Evolutionary conservation across 2,888 invertebrate genomes (phyloP), one percentile per base, ranked within the genome.

Genomic region (Acanthosoma haemorrhoidale): DNA sequence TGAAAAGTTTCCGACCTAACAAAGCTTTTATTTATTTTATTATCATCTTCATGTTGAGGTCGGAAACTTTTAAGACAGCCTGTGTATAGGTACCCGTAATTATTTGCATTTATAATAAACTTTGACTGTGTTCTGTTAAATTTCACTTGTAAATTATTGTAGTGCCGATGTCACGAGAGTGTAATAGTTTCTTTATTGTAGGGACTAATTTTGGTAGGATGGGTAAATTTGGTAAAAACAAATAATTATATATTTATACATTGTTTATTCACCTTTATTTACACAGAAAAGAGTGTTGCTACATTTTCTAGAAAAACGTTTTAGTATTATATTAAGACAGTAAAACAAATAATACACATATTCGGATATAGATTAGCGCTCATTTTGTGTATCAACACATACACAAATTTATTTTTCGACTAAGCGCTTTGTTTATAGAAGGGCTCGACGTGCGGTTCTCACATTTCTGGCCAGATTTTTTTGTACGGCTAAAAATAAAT

Each of bases 231-330:
- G 25, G n/a, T 51, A 51, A 51, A 51, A 8, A 51, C 25, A 25
- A 51, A 29, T 25, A 51, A 51, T 51, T 39, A 43, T 32, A 63
- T 66, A 61, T 69, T 34, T 70, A 72, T 72, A 73, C 72, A 73
- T 66, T 64, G 61, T 74, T 73, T 73, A 74, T 71, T 72, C 68
- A 67, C 58, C 66, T 73, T 74, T 74, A 74, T 74, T 71, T 74
- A 74, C 74, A 74, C 73, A 74, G 71, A 70, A 72, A 72, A 74
- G 70, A 70, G 66, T 69, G 71, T 70, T 68, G 68, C 73, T 73
- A 73, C 73, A 73, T 70, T 71, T 71, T 69, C 71, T 71, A 71
- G 61, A 73, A 71, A 73, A 69, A 60, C 25, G 11, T 51, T 72
- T 51, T 70, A 72, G 34, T 69, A 70, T 61, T 71, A 71, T 51